A percentile compares a stretch with the other conserved stretches of the same genome.
These are phyloP conservation scores for Orussus abietinus DNA, from an alignment of 1,140 invertebrate genomes.

Conservation along the genomic window DNA sequence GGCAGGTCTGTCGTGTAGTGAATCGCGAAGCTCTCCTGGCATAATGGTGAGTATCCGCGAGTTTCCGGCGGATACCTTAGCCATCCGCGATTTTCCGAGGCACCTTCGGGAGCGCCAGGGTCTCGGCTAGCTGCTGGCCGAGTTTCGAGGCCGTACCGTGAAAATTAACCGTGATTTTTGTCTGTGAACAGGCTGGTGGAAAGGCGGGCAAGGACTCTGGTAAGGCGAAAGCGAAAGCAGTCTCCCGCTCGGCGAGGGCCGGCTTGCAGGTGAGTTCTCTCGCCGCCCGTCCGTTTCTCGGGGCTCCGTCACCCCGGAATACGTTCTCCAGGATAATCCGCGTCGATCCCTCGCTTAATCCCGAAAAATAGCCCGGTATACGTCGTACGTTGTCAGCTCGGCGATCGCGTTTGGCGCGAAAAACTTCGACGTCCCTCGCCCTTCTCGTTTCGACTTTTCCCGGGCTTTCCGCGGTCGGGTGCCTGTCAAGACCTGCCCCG, in stretches of 20 bases:
- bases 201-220: slow-evolving; percentile 99
- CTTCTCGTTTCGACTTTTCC: too few relatives aligned
- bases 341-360: too few relatives aligned
- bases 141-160: slow-evolving; percentile 44
- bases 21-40: slow-evolving; percentile 33
- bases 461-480: too few relatives aligned
- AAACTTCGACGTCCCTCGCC: slow-evolving; percentile 31
- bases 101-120: slow-evolving; percentile 21
- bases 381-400: too few relatives aligned
- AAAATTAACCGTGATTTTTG: slow-evolving; percentile 50
- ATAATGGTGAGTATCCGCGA: slow-evolving; percentile 55
- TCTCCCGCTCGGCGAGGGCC: slow-evolving; percentile 95
- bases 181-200: slow-evolving; percentile 80
- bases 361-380: too few relatives aligned
- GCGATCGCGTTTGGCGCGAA: slow-evolving; percentile 45
- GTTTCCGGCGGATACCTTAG: slow-evolving; percentile 41
- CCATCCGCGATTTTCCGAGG: slow-evolving; percentile 30
- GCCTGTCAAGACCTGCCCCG: too few relatives aligned
- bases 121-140: slow-evolving; percentile 36
- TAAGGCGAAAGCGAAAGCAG: slow-evolving; percentile 99
- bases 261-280: slow-evolving; percentile 95
- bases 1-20: slow-evolving; percentile 32
- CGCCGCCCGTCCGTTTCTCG: too few relatives aligned
- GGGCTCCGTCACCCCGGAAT: too few relatives aligned
- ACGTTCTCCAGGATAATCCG: too few relatives aligned